A percentile compares a stretch with the other conserved stretches of the same genome.
Conservation (phyloP, 2,113 vertebrate genomes). For the Solenodon paradoxus region DNA sequence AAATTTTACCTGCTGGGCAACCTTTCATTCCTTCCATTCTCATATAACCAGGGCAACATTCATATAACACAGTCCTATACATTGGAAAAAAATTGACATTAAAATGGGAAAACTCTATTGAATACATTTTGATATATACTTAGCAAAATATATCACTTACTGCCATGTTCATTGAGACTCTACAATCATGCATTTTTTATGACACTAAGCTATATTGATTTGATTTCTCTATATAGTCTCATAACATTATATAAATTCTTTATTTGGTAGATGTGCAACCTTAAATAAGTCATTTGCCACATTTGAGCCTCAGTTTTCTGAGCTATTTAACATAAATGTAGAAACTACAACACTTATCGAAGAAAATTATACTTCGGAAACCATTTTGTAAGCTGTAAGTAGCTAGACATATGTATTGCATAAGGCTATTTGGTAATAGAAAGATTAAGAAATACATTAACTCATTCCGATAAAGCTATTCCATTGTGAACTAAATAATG, state of each 20-base stretch:
- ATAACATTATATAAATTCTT: neutral
- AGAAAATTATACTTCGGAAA: neutral
- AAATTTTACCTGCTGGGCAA: conserved; percentile 93
- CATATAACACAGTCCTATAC: conserved; percentile 92
- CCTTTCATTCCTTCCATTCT: conserved; percentile 90
- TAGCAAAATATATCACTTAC: neutral
- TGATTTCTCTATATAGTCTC: neutral
- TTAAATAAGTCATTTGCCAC: neutral
- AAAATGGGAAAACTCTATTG: neutral
- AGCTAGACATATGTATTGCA: neutral
- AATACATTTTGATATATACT: neutral
- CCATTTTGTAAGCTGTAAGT: neutral
- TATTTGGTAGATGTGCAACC: neutral
- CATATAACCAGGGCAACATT: conserved; percentile 98
- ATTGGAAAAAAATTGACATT: neutral
- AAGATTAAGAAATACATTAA: neutral
- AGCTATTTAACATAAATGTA: neutral
- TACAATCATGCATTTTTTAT: neutral
- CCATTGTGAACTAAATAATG: neutral
- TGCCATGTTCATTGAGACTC: neutral
- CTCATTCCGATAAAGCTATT: neutral
- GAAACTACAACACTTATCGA: neutral
- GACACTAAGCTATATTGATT: neutral
- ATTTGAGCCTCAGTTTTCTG: neutral
- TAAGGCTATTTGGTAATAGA: neutral